Evolutionary conservation across 2,113 vertebrate genomes (phyloP), one percentile per base, ranked within the genome.

Genomic region (Hippolais icterina): DNA sequence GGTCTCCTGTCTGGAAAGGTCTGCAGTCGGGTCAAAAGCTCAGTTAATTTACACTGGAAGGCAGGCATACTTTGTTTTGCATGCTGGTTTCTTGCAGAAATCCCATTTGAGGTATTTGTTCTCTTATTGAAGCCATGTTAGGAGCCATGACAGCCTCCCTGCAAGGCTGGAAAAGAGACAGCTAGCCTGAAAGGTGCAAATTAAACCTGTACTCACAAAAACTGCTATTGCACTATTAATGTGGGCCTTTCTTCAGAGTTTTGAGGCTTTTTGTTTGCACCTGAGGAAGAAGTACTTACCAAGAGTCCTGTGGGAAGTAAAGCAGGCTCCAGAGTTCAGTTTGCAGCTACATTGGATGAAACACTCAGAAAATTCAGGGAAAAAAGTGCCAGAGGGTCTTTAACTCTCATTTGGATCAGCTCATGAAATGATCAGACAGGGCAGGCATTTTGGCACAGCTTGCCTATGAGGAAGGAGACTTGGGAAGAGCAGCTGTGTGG

Each of bases 21-120:
- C 79, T 94, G 39, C 28, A 94, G 37, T 52, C 12, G 0, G 68
- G 94, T 82, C 72, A 89, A 31, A 70, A 97, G 81, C 93, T 80
- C 85, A 96, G 93, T 87, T 92, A 95, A 93, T 95, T 96, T 81
- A 64, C 66, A 33, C 65, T 57, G 82, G 53, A 94, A 86, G 76
- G 46, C 53, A 89, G 64, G 78, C 77, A 33, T 0, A n/a, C 72
- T 91, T 75, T 39, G 77, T 85, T 85, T 89, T 77, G 60, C 82
- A 42, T 84, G 52, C 83, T 83, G 35, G 18, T 77, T 80, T 83
- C 65, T 70, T 6, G 2, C 56, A 53, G 60, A 84, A 89, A 95
- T 87, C 85, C 87, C 68, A 49, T 96, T 69, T 80, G 93, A 87
- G 37, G 25, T 39, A 65, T 79, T 94, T 84, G 79, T 78, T 93